Evolutionary conservation across 2,797 vertebrate genomes (phyloP).

Genomic region (Spheniscus humboldti): DNA sequence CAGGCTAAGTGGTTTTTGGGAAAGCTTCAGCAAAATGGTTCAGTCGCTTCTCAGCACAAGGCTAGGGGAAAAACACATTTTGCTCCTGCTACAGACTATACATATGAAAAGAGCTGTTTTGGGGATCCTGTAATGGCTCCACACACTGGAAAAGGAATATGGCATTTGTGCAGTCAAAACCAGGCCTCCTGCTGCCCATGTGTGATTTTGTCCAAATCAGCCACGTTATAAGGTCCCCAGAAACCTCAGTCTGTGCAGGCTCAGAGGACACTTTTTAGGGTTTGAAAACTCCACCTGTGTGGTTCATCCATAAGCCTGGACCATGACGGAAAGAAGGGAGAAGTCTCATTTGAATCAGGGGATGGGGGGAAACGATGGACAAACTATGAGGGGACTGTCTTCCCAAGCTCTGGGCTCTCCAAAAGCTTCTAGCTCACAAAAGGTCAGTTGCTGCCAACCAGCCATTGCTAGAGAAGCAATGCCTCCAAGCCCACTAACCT

Average conservation of each 20-base stretch:
- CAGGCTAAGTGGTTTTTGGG: background rate
- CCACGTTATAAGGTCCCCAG: background rate
- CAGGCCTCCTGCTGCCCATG: background rate
- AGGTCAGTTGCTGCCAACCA: background rate
- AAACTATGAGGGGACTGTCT: background rate
- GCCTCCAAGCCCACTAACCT: background rate
- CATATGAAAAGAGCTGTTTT: background rate
- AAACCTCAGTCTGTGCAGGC: background rate
- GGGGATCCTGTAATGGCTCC: background rate
- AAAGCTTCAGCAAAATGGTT: constrained; percentile 33
- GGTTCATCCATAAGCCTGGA: background rate
- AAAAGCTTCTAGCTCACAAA: background rate
- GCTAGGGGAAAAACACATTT: background rate
- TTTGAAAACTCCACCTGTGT: background rate
- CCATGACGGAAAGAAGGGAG: background rate
- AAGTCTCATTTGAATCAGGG: background rate
- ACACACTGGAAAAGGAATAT: background rate
- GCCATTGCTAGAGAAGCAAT: background rate
- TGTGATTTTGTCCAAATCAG: background rate
- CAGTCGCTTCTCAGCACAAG: background rate
- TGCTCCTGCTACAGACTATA: background rate
- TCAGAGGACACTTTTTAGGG: background rate
- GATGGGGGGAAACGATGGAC: accelerated
- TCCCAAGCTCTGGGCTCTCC: background rate
- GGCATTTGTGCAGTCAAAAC: background rate